phyloP scores from a whole-genome alignment of 2,113 vertebrate genomes.

The human region DNA sequence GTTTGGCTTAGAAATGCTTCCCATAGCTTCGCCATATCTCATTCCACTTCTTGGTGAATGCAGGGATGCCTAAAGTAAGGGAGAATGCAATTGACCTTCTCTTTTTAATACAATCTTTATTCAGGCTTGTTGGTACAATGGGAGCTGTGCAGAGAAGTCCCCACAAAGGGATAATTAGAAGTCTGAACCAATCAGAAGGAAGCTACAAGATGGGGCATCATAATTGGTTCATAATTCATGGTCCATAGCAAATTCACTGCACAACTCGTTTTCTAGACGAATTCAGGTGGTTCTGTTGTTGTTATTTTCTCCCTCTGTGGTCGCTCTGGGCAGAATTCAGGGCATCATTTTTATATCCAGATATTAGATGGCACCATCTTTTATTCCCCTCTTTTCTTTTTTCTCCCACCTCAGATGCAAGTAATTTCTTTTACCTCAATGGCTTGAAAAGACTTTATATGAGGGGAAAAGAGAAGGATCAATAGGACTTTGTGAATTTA shows the following conservation, averaged over 20 bases:
- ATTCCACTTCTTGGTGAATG: not conserved
- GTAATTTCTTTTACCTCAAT: not conserved
- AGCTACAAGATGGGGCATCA: not conserved
- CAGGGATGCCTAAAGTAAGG: not conserved
- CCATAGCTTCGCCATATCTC: not conserved
- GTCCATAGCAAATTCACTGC: not conserved
- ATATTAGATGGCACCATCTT: not conserved
- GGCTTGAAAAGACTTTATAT: not conserved
- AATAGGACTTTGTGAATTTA: not conserved
- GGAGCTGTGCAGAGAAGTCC: not conserved
- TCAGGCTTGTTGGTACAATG: accelerated
- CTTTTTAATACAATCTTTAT: not conserved
- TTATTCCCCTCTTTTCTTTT: not conserved
- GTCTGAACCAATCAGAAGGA: not conserved
- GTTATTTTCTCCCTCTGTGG: not conserved
- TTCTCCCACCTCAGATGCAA: not conserved
- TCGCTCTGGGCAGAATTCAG: not conserved
- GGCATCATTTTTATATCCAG: not conserved
- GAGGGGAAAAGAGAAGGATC: not conserved
- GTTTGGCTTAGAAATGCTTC: not conserved
- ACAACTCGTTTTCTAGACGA: not conserved
- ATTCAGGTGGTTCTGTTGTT: not conserved
- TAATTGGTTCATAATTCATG: not conserved
- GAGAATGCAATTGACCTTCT: not conserved
- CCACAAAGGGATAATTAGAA: not conserved